Evolutionary conservation across 2,888 invertebrate genomes (phyloP).

Genomic region (Unio pictorum): DNA sequence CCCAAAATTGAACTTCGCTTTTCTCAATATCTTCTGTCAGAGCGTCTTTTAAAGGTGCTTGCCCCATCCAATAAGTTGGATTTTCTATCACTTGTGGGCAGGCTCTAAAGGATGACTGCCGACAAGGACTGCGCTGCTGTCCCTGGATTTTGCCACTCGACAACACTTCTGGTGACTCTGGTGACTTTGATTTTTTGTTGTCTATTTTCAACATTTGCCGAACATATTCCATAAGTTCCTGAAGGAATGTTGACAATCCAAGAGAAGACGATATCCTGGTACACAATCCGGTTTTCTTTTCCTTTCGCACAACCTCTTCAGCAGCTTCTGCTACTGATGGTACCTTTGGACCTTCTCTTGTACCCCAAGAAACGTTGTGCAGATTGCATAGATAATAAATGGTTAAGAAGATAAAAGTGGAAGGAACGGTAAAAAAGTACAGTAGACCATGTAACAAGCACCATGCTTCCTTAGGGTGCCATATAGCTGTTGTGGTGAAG

Average conservation of each 20-base stretch:
- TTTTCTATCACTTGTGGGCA: constrained; percentile 7
- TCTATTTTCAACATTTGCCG: constrained; percentile 2
- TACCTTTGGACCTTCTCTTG: constrained; percentile 80
- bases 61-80: constrained; percentile 12
- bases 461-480: constrained; percentile 88
- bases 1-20: constrained; percentile 92
- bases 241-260: constrained; percentile 6
- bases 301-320: neutral
- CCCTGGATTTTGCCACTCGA: constrained; percentile 1
- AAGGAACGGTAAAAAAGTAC: constrained; percentile 92
- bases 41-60: constrained; percentile 73
- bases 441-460: constrained; percentile 78
- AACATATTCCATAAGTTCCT: constrained; percentile 4
- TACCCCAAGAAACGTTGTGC: constrained; percentile 95
- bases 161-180: neutral
- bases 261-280: constrained; percentile 1
- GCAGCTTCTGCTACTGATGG: constrained; percentile 13
- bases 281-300: constrained; percentile 1
- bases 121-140: neutral
- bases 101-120: neutral
- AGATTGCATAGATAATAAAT: constrained; percentile 93
- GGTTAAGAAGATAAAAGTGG: constrained; percentile 93
- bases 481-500: constrained; percentile 95
- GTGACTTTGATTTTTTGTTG: no score
- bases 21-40: constrained; percentile 86